Conservation (phyloP, 1,140 invertebrate genomes). For the Galleria mellonella region DNA sequence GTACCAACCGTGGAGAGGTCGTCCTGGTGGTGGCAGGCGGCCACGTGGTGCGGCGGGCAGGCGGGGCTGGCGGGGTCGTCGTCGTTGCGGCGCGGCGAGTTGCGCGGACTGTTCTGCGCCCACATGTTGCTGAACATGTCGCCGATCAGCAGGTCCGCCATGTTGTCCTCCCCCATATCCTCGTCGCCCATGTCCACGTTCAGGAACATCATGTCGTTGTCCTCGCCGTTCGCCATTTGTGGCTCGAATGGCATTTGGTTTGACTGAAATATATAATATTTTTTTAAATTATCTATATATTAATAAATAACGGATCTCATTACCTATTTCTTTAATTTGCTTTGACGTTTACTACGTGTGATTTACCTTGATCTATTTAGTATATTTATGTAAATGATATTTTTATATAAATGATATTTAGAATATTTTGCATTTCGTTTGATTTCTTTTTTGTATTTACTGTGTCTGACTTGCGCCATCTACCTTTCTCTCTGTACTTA, state of each 20-base stretch:
- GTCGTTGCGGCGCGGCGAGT: conserved; percentile 74
- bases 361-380: too few relatives aligned
- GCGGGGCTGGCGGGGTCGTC: conserved; percentile 39
- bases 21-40: conserved; percentile 1
- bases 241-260: conserved; percentile 90
- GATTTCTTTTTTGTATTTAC: too few relatives aligned
- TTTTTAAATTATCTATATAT: too few relatives aligned
- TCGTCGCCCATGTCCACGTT: conserved; percentile 83
- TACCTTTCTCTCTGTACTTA: too few relatives aligned
- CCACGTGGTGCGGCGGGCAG: conserved; percentile 32
- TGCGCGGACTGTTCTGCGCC: conserved; percentile 59
- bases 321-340: too few relatives aligned
- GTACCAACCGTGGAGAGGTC: conserved; percentile 1
- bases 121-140: conserved; percentile 76
- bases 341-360: too few relatives aligned
- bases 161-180: conserved; percentile 83
- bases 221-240: conserved; percentile 85
- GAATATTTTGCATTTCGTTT: too few relatives aligned
- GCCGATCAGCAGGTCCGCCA: conserved; percentile 75
- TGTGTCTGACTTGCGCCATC: too few relatives aligned
- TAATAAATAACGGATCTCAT: too few relatives aligned
- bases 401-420: too few relatives aligned
- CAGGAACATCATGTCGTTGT: conserved; percentile 82
- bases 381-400: too few relatives aligned
- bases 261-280: conserved; percentile 78